Evolutionary conservation across 2,113 vertebrate species (phyloP).

Genomic region (Triplophysa rosa): DNA sequence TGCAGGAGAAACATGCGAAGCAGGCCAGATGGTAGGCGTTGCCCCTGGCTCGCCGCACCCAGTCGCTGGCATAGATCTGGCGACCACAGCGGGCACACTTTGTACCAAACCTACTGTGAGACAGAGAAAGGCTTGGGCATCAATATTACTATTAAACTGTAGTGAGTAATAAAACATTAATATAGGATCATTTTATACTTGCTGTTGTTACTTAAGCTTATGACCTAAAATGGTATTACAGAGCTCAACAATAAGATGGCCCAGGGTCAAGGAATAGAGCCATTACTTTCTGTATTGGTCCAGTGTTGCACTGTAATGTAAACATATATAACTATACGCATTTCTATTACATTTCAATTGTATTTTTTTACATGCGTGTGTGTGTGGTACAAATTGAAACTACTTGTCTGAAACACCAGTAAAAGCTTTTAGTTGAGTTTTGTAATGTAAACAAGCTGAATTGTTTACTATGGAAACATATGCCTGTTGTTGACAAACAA

Average conservation of each 20-base stretch:
- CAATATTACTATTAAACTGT: constrained; percentile 34
- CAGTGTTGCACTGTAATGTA: no score
- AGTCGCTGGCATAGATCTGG: constrained; percentile 97
- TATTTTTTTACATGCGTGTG: no score
- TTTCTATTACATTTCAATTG: no score
- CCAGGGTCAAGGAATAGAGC: no score
- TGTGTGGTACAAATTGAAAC: no score
- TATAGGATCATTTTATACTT: not conserved
- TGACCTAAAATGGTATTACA: not conserved
- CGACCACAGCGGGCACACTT: constrained; percentile 94
- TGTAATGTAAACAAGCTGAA: no score
- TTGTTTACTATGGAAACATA: not conserved
- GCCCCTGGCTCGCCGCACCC: constrained; percentile 92
- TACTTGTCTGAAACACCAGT: no score
- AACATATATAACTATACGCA: no score
- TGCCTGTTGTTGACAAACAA: no score
- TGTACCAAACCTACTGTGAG: constrained; percentile 93
- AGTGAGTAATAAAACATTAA: not conserved
- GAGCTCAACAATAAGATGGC: no score
- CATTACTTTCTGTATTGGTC: no score
- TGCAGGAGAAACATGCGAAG: constrained; percentile 97
- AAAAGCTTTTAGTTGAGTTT: no score
- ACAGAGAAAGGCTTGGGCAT: constrained; percentile 54
- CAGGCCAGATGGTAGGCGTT: constrained; percentile 97
- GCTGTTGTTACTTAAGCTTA: not conserved